These are phyloP conservation scores for human DNA, from an alignment of 2,113 vertebrate species.

Conservation along the genomic window DNA sequence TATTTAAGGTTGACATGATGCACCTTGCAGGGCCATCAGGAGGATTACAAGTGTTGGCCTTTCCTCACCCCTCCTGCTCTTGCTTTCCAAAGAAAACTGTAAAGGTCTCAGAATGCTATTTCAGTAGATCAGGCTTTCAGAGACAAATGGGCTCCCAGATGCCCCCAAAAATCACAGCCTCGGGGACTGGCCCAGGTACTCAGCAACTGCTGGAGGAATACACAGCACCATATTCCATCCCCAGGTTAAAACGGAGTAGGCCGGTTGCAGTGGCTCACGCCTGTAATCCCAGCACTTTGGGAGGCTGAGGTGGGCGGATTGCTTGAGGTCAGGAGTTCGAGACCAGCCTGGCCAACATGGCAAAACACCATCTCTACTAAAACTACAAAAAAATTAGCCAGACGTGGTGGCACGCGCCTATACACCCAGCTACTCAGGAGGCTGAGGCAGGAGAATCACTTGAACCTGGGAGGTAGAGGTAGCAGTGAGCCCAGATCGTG, in stretches of 20 bases:
- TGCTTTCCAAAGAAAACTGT: neutral
- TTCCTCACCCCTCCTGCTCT: neutral
- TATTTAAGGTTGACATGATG: neutral
- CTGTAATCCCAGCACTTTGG: no score
- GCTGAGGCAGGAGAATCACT: no score
- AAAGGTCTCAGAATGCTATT: neutral
- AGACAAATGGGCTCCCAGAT: neutral
- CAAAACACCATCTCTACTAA: no score
- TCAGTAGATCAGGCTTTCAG: neutral
- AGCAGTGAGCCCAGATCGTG: no score
- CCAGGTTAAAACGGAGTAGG: neutral
- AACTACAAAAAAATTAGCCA: no score
- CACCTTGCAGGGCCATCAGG: accelerated
- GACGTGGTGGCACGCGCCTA: no score
- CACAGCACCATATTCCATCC: neutral
- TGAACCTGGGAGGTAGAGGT: no score
- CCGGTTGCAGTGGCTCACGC: no score
- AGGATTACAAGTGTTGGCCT: neutral
- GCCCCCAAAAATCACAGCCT: neutral
- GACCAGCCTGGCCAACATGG: no score
- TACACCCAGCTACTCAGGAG: no score
- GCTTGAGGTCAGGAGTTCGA: no score
- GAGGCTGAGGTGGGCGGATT: no score
- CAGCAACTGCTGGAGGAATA: neutral
- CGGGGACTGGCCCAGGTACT: neutral